Evolutionary conservation across 2,888 invertebrate species (phyloP), one percentile per base, ranked within the genome.

Genomic region (Acheta domesticus): DNA sequence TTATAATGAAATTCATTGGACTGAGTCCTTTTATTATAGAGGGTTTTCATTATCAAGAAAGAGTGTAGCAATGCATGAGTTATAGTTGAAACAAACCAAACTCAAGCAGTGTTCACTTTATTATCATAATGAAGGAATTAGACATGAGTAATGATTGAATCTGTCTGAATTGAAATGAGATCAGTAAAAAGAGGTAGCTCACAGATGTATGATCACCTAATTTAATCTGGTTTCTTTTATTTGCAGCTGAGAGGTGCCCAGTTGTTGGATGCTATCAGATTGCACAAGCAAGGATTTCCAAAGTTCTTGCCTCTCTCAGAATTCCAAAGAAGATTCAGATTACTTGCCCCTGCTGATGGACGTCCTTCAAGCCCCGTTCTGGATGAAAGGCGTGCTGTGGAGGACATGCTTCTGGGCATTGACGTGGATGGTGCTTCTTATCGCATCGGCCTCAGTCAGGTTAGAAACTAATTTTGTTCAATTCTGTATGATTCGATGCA

Each of bases 231-330:
- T 36, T 36, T 48, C 19, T n/a, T 77, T 79, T 48, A 11, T 83
- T 85, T 85, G 5, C 85, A 96, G 95, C 90, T 98, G 84, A 92
- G 97, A 83, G 97, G 97, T 48, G 93, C 94, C 83, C 96, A 97
- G 89, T 91, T 97, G 79, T 88, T 98, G 82, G 96, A 97, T 84
- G 93, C 96, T 1, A 93, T 96, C 1, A 90, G 98, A 36, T 89
- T 98, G 81, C 94, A 96, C 89, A 96, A 97, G 85, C 94, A 96
- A 87, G 98, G 98, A 48, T 98, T 94, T 87, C 98, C 98, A 0
- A 96, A 96, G 85, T 93, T 94, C 84, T 92, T 98, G 90, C 94
- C 94, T 81, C 91, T 97, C 81, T 91, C 92, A 19, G 98, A 98
- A 86, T 98, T 98, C 85, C 91, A 95, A 80, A 91, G 97, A 83